Evolutionary conservation across 53 echinoderm and acorn worm genomes (phyloP).

Genomic region (Holothuria leucospilota): DNA sequence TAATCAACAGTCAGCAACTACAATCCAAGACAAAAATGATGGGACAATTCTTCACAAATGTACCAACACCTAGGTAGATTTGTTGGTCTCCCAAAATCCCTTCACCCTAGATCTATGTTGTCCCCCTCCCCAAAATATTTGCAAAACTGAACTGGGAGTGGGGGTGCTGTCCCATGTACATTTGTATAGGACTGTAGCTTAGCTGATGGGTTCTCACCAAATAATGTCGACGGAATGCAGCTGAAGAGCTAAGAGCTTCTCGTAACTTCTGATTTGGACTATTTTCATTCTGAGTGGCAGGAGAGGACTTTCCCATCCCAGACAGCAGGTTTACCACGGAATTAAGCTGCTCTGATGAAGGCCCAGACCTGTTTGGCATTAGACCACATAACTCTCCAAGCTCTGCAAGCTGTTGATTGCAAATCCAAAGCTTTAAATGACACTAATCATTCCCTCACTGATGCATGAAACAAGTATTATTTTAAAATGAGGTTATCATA

Average conservation of each 20-base stretch:
- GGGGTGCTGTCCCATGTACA: too few relatives aligned
- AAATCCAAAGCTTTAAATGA: background rate
- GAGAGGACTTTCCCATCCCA: constrained; percentile 88
- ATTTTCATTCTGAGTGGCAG: constrained; percentile 75
- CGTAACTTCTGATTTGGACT: constrained; percentile 96
- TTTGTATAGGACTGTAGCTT: too few relatives aligned
- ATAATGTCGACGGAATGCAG: constrained; percentile 88
- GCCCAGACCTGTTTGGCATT: constrained; percentile 79
- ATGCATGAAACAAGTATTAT: too few relatives aligned
- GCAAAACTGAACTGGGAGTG: too few relatives aligned
- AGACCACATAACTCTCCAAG: constrained; percentile 84
- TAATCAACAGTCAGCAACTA: too few relatives aligned
- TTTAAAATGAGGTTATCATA: too few relatives aligned
- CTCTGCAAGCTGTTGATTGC: constrained; percentile 68
- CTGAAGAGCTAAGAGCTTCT: constrained; percentile 92
- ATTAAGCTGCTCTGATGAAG: constrained; percentile 90
- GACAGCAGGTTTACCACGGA: constrained; percentile 86
- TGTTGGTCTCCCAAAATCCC: too few relatives aligned
- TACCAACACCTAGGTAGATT: too few relatives aligned
- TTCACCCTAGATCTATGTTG: too few relatives aligned
- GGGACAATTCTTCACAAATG: too few relatives aligned
- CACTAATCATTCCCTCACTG: background rate
- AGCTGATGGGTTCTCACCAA: constrained; percentile 63
- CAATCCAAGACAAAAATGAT: too few relatives aligned
- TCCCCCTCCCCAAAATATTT: too few relatives aligned